Percentiles rank a stretch among this genome's conserved stretches.
These are phyloP conservation scores for Cladopsammia gracilis DNA, from an alignment of 64 coral and sea anemone species.

Conservation along the genomic window DNA sequence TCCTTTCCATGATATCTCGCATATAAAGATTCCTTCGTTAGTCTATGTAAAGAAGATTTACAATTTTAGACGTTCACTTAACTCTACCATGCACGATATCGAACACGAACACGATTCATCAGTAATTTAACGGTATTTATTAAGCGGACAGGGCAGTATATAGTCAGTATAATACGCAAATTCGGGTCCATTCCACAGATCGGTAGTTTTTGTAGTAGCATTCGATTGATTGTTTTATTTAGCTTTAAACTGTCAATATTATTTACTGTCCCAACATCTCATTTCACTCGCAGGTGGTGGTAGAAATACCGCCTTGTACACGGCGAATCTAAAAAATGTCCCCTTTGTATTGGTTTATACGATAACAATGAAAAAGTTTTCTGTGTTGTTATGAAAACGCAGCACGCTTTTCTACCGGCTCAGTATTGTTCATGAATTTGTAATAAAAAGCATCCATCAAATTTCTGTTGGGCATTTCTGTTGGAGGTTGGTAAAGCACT, in stretches of 20 bases:
- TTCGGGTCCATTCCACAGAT: too few species aligned
- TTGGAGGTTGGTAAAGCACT: background rate
- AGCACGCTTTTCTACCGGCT: background rate
- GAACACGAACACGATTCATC: too few species aligned
- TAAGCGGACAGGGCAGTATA: too few species aligned
- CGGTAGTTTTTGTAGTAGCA: too few species aligned
- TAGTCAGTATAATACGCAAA: too few species aligned
- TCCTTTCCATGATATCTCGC: too few species aligned
- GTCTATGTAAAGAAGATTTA: too few species aligned
- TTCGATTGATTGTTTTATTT: too few species aligned
- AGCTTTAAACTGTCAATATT: background rate
- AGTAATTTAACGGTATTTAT: too few species aligned
- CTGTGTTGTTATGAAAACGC: conserved; percentile 1
- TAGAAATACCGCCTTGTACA: background rate
- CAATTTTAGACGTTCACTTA: too few species aligned
- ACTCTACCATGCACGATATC: too few species aligned
- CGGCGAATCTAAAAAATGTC: background rate
- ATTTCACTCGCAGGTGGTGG: background rate
- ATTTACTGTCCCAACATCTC: background rate
- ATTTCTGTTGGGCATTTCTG: background rate
- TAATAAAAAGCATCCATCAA: background rate
- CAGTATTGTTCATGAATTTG: background rate
- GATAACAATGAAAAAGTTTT: background rate
- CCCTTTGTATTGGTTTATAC: background rate
- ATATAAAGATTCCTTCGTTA: too few species aligned